Base-by-base conservation (phyloP, 2,888 invertebrate species). In the Lordiphosa fenestrarum region DNA sequence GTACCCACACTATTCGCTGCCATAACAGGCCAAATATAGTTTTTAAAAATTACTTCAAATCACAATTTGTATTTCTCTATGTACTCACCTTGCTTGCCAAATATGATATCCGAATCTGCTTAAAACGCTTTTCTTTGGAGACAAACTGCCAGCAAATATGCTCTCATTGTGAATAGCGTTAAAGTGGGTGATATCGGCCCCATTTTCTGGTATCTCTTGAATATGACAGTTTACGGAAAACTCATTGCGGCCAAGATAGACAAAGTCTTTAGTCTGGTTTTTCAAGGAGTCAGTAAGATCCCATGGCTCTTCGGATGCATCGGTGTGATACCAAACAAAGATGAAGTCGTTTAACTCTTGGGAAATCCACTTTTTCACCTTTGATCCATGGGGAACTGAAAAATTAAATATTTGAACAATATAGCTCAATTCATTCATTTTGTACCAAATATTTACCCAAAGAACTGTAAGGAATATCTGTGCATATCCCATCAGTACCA, bases 181-280 rank as follows among this genome's bases (percentile, higher is more conserved):
- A 19, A 97, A 90, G 85, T 97, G 97, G 0, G 94, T 94, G 1
- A 94, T 91, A 81, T 97, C 97, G 0, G 96, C 95, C 0, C 96
- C 97, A 78, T 97, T 97, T 86, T 97, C 97, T 0, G 96, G 96
- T 37, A 97, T 94, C 78, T 97, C 96, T 65, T 88, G 88, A 65
- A 96, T 93, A 85, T 96, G 96, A 54, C 94, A 93, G 81, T 92
- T 93, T 55, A 96, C 91, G 6, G 91, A 89, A 80, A 95, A 96
- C 82, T 96, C 95, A 51, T 95, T 95, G 4, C 95, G 90, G 0
- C 96, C 97, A 23, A 94, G 91, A 81, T 92, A 95, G 0, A 90
- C 90, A 93, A 94, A 95, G 0, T 86, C 69, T 0, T 92, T 91
- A 9, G 82, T 88, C 5, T 89, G 84, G 23, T 94, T 90, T 70